Evolutionary conservation across 2,888 invertebrate genomes (phyloP).

Genomic region (Tipula lateralis): DNA sequence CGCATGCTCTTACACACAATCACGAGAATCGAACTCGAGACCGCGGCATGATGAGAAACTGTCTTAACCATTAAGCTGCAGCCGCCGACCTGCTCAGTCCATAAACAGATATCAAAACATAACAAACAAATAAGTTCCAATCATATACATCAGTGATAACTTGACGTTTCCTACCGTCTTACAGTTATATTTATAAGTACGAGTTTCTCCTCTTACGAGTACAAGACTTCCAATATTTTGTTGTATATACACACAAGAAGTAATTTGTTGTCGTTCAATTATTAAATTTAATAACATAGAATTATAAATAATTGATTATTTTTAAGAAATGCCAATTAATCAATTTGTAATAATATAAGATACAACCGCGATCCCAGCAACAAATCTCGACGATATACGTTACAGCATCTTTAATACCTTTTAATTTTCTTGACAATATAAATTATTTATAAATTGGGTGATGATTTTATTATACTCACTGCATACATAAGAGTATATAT

Average conservation of each 20-base stretch:
- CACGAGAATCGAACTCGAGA: too few species aligned
- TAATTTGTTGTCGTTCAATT: slow-evolving; percentile 8
- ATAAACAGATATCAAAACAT: too few species aligned
- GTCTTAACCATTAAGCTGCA: too few species aligned
- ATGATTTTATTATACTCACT: background rate
- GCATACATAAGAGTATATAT: background rate
- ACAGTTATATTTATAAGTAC: too few species aligned
- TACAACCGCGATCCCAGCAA: background rate
- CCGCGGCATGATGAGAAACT: too few species aligned
- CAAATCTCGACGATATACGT: background rate
- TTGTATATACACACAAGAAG: background rate
- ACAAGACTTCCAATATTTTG: background rate
- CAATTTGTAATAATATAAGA: background rate
- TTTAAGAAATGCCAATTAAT: slow-evolving; percentile 1
- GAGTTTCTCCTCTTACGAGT: too few species aligned
- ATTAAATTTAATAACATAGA: slow-evolving; percentile 15
- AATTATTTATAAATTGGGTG: slow-evolving; percentile 19
- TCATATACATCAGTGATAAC: too few species aligned
- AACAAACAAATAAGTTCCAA: too few species aligned
- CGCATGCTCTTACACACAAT: too few species aligned
- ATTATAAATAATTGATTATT: slow-evolving; percentile 19
- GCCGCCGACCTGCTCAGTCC: too few species aligned
- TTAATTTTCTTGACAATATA: background rate
- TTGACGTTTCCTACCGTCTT: too few species aligned
- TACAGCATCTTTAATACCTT: background rate